Percentiles rank a stretch among this genome's conserved stretches.
Evolutionary conservation across 2,797 vertebrate species (phyloP).

Genomic region (Enteromius anoplus): DNA sequence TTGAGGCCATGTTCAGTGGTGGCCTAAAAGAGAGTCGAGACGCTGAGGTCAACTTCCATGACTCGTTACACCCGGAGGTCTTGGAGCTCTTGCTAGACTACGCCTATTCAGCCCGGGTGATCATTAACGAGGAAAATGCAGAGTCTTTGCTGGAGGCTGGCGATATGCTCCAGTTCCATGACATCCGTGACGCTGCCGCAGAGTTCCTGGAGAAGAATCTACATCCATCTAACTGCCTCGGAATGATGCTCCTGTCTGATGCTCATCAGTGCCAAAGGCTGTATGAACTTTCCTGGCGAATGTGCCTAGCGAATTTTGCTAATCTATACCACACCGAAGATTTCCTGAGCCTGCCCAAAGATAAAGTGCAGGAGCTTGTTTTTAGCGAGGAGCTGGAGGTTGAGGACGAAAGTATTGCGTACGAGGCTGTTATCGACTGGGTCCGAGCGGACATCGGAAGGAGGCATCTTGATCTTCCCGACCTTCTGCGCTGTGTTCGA

Average conservation of each 20-base stretch:
- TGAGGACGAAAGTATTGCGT: conserved; percentile 85
- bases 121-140: conserved; percentile 87
- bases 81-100: conserved; percentile 86
- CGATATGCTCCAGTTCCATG: conserved; percentile 88
- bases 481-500: conserved; percentile 81
- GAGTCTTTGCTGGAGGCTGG: conserved; percentile 86
- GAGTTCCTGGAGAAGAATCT: conserved; percentile 88
- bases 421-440: conserved; percentile 86
- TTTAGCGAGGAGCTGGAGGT: conserved; percentile 86
- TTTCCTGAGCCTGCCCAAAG: conserved; percentile 81
- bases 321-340: conserved; percentile 82
- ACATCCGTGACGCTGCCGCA: conserved; percentile 82
- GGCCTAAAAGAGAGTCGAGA: conserved; percentile 83
- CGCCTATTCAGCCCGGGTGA: conserved; percentile 82
- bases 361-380: conserved; percentile 84
- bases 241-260: conserved; percentile 87
- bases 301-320: conserved; percentile 84
- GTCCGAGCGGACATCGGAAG: conserved; percentile 80
- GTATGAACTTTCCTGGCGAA: conserved; percentile 84
- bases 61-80: conserved; percentile 85
- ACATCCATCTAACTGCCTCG: conserved; percentile 84
- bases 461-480: conserved; percentile 77
- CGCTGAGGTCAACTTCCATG: conserved; percentile 82
- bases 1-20: conserved; percentile 86
- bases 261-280: conserved; percentile 84